A percentile compares a stretch with the other conserved stretches of the same genome.
Conservation (phyloP, 2,888 invertebrate species). For the Asteroscopus sphinx region DNA sequence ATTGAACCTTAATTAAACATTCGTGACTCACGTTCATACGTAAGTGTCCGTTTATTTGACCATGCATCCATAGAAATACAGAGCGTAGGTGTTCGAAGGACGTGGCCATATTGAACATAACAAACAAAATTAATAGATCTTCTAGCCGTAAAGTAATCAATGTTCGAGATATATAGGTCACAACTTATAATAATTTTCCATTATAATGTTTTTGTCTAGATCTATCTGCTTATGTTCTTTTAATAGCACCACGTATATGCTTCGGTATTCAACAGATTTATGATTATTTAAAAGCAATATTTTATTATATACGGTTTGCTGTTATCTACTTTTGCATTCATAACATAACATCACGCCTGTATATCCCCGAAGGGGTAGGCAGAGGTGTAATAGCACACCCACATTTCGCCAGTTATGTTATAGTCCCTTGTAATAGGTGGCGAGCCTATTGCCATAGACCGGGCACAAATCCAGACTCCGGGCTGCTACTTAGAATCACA, state of each 20-base stretch:
- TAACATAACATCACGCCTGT: too few species aligned
- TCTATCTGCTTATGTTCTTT: neutral
- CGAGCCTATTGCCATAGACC: too few species aligned
- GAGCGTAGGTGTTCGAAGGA: constrained; percentile 6
- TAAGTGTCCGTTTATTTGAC: constrained; percentile 6
- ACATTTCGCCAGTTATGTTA: too few species aligned
- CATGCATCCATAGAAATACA: constrained; percentile 23
- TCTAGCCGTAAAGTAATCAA: constrained; percentile 8
- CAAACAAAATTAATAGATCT: constrained; percentile 5
- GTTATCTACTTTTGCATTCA: constrained; percentile 7
- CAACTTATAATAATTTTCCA: constrained; percentile 7
- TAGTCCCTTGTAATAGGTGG: too few species aligned
- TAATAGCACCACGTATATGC: neutral
- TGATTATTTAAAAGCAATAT: constrained; percentile 12
- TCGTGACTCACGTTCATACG: constrained; percentile 10
- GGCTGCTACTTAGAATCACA: too few species aligned
- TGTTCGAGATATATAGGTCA: neutral
- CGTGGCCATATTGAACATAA: constrained; percentile 4
- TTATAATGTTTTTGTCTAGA: constrained; percentile 6
- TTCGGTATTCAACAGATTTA: constrained; percentile 19
- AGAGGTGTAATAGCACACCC: too few species aligned
- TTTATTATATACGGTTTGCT: constrained; percentile 15
- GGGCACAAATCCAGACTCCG: too few species aligned
- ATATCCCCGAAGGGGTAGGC: too few species aligned
- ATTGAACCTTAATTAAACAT: constrained; percentile 20